Percentiles rank a stretch among this genome's conserved stretches.
These are phyloP conservation scores for Elephantulus edwardii DNA, from an alignment of 2,113 vertebrate genomes.

Conservation along the genomic window DNA sequence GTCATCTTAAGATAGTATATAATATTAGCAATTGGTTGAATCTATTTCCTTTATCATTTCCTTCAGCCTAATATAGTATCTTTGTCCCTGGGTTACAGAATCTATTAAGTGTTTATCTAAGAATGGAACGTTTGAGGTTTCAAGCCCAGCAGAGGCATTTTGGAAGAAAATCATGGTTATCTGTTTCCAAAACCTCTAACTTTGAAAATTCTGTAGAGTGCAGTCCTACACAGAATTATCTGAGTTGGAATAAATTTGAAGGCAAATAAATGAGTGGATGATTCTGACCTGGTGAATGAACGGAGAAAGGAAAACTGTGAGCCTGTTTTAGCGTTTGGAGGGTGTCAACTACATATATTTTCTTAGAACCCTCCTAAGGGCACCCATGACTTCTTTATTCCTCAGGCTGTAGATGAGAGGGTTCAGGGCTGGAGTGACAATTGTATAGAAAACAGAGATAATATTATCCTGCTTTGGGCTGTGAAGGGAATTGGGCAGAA, in stretches of 20 bases:
- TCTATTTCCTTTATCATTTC: neutral
- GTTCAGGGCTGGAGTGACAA: conserved; percentile 36
- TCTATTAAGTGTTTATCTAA: neutral
- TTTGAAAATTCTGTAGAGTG: no score
- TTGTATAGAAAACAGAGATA: conserved; percentile 48
- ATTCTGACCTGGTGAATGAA: neutral
- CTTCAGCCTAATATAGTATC: neutral
- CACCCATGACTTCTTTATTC: conserved; percentile 23
- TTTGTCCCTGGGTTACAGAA: neutral
- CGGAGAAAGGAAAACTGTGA: neutral
- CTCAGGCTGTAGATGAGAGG: conserved; percentile 52
- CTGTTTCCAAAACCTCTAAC: neutral
- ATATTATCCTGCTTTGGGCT: conserved; percentile 31
- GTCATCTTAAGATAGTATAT: neutral
- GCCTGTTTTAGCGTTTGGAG: neutral
- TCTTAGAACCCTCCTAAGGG: neutral
- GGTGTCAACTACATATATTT: neutral
- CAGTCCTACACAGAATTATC: no score
- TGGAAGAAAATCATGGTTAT: neutral
- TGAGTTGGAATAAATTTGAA: neutral
- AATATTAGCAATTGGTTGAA: neutral
- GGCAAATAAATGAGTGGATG: no score
- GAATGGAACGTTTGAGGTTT: neutral
- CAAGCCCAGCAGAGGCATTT: neutral
- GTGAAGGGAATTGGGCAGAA: conserved; percentile 28